A percentile compares a stretch with the other conserved stretches of the same genome.
Evolutionary conservation across 2,888 invertebrate species (phyloP).

Genomic region (Fragum sueziense): DNA sequence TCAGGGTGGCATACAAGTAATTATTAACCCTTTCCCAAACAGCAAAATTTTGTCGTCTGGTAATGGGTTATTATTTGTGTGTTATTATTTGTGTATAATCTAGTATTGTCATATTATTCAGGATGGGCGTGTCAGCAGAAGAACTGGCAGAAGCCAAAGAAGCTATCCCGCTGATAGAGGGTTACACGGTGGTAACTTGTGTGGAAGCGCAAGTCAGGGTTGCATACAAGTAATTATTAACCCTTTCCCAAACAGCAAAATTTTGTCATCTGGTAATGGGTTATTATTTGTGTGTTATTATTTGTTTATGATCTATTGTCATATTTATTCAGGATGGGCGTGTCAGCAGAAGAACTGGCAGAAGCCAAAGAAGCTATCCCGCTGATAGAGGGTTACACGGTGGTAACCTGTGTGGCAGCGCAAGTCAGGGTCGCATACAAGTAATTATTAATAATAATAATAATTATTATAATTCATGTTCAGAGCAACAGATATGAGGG

Average conservation of each 20-base stretch:
- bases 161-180: constrained; percentile 86
- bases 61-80: too few species aligned
- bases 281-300: too few species aligned
- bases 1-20: constrained; percentile 87
- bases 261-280: too few species aligned
- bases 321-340: neutral
- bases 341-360: constrained; percentile 85
- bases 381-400: constrained; percentile 85
- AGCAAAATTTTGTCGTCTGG: too few species aligned
- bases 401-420: constrained; percentile 87
- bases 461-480: too few species aligned
- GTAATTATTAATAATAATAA: too few species aligned
- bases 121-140: constrained; percentile 76
- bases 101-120: neutral
- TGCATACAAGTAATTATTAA: constrained; percentile 86
- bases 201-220: constrained; percentile 87
- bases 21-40: too few species aligned
- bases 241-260: too few species aligned
- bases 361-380: constrained; percentile 87
- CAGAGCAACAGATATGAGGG: too few species aligned
- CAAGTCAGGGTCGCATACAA: constrained; percentile 88
- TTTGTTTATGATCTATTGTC: too few species aligned
- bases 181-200: constrained; percentile 87
- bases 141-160: constrained; percentile 87
- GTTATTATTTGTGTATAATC: too few species aligned